Evolutionary conservation across 1,140 invertebrate genomes (phyloP), one percentile per base, ranked within the genome.

Genomic region (Lordiphosa stackelbergi): DNA sequence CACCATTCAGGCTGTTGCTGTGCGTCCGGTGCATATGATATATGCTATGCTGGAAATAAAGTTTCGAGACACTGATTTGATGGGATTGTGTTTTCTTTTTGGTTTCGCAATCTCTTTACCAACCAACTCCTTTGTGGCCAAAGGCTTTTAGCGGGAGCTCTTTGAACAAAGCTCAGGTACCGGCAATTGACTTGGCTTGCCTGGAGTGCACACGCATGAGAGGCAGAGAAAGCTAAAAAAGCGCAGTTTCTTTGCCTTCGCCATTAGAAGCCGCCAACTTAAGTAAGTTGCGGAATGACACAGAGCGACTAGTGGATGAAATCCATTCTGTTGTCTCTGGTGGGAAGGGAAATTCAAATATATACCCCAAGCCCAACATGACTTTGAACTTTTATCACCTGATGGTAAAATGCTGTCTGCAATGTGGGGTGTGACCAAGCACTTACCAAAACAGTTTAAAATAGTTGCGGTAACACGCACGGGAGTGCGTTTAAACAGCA

Each of bases 341-440:
- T 24, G 53, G 19, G 19, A 42, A 41, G 60, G 63, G 16, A 38
- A 64, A 63, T 52, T 46, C 45, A 40, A 55, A 63, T 59, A 45
- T 38, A 47, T 66, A 66, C 41, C 31, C 16, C 13, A 9, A 11
- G 9, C 31, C 13, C 9, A 51, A 63, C 57, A 73, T 62, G 70
- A 74, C 71, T 73, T 69, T 73, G 65, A 73, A 73, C 71, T 73
- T 73, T 73, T 73, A 73, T 74, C 71, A 69, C 71, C 71, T 73
- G 65, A 42, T 60, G 64, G 49, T 34, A 53, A 48, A 55, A 31
- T 40, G 31, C 12, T 31, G 55, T 16, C 5, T 11, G 49, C 36
- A n/a, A 48, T 35, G 36, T 41, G 71, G 52, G 65, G 28, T 61
- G 62, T 68, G 59, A 47, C 54, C 53, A 48, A 55, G 42, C 69